Evolutionary conservation across 2,797 vertebrate species (phyloP), one percentile per base, ranked within the genome.

Genomic region (Ataeniobius toweri): DNA sequence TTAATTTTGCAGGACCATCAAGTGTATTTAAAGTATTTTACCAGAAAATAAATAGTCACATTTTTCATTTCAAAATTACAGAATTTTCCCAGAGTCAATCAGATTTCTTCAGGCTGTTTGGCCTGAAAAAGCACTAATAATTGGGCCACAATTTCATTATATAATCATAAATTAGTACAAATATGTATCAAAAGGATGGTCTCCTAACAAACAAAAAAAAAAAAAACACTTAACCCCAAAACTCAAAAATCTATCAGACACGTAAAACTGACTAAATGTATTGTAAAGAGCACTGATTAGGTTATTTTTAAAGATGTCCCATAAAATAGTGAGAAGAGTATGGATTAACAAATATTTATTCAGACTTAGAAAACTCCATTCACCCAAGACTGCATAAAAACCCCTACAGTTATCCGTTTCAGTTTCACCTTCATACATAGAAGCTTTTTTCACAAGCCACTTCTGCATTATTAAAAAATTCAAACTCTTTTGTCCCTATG

Each of bases 391-490:
- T 36, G 18, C 3, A 39, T 63, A 26, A 20, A 14, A 36, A 63
- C 6, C 61, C 18, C 31, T 1, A 46, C 36, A 63, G 59, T 71
- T 56, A 58, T 69, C 76, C 14, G 59, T 44, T 46, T 6, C 2
- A 71, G 59, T 79, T 80, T 85, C 16, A 80, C 55, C 68, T 75
- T 74, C 44, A 70, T 70, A 39, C 48, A 48, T 5, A 14, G 22
- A 63, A 55, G 36, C 44, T 46, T 31, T 12, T 67, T 13, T 78
- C 70, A 74, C 59, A 12, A 0, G 26, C 67, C n/a, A 22, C 10
- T 16, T 12, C 71, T 82, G 70, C 26, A 67, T 78, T 63, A 85
- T 79, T 71, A 1, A 81, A 76, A 71, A 26, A 6, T 26, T 74
- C 8, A 46, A 58, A 44, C 74, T 71, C 79, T 76, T 50, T 44